These are phyloP conservation scores for Pseudoatta argentina DNA, from an alignment of 1,140 invertebrate species.

Conservation along the genomic window DNA sequence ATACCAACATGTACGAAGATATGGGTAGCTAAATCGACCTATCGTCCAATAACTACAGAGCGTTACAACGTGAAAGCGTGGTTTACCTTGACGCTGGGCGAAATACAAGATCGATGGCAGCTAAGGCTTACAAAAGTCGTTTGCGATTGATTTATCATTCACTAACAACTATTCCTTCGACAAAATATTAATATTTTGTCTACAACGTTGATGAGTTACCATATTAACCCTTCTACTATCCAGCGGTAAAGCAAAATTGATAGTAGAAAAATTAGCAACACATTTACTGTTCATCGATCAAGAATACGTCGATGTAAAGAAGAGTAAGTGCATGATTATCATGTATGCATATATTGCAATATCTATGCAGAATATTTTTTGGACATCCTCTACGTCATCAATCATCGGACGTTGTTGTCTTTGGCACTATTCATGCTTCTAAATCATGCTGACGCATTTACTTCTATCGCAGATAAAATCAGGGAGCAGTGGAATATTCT, in stretches of 20 bases:
- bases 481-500: not conserved
- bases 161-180: not conserved
- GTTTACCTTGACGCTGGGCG: constrained; percentile 84
- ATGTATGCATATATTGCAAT: constrained; percentile 44
- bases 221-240: not conserved
- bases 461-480: constrained; percentile 39
- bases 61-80: constrained; percentile 82
- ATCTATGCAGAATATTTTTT: constrained; percentile 43
- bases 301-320: constrained; percentile 26
- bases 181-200: not conserved
- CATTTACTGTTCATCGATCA: constrained; percentile 45
- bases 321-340: constrained; percentile 39
- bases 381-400: constrained; percentile 26
- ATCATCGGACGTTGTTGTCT: constrained; percentile 44
- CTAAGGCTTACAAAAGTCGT: constrained; percentile 60
- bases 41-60: constrained; percentile 82
- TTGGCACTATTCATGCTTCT: constrained; percentile 41
- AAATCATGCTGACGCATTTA: constrained; percentile 50
- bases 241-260: not conserved
- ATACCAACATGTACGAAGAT: not conserved
- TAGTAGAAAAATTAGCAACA: constrained; percentile 11
- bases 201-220: not conserved
- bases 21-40: constrained; percentile 75
- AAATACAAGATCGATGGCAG: constrained; percentile 77
- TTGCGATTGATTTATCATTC: not conserved